Evolutionary conservation across 2,113 vertebrate species (phyloP), one percentile per base, ranked within the genome.

Genomic region (Lathamus discolor): DNA sequence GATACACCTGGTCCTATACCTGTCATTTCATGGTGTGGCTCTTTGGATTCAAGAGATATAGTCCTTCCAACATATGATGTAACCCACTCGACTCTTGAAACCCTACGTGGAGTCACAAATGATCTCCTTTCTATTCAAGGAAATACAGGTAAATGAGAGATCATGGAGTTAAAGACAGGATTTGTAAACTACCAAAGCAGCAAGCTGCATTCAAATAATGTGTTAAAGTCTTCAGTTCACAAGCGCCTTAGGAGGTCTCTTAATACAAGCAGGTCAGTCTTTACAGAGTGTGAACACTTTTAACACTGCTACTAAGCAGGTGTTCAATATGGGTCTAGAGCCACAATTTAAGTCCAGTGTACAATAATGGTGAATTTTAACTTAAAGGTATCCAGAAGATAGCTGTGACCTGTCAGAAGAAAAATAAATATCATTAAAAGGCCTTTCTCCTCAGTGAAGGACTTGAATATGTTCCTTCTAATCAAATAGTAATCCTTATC

Each of bases 61-160:
- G 90, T 99, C 92, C 98, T 99, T 51, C 99, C 99, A 18, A 99
- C 99, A 0, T 99, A 99, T 19, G 98, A 99, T 92, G 97, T 99
- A 96, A 99, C 98, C 15, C 99, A 99, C 93, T 99, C 99, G 24
- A 99, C 98, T 22, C 97, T 99, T 76, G 99, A 99, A 98, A 98
- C 98, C 29, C 97, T 99, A 39, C 98, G 98, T 59, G 99, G 98
- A 10, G 99, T 99, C 75, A 99, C 99, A 69, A 99, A 98, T 24
- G 99, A 99, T 95, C 98, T 99, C 41, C 98, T 99, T 48, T 99
- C 99, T 41, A 97, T 99, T 95, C 99, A 99, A 83, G 99, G 99
- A 88, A 98, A 99, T 87, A 99, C 99, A 96, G 99, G 99, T 99
- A 98, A 96, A 33, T 59, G 39, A 29, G 63, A 75, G 52, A 68